Evolutionary conservation across 2,113 vertebrate species (phyloP).

Genomic region (Colistium nudipinnis): DNA sequence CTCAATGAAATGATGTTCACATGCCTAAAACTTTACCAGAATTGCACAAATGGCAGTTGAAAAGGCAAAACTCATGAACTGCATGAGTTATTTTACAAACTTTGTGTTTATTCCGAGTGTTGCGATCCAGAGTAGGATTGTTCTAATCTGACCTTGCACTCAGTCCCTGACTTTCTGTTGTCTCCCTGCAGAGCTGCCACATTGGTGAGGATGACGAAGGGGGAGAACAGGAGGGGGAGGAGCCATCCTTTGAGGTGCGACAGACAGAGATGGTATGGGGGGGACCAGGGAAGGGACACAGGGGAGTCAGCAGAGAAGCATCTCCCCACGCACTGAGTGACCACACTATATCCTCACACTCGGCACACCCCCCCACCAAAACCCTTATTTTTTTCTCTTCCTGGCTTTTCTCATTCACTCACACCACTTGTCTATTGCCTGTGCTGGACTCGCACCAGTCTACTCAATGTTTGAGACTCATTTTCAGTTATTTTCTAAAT

Average conservation of each 20-base stretch:
- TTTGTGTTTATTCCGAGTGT: neutral
- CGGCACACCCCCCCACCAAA: conserved; percentile 58
- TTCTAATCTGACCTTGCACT: neutral
- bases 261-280: conserved; percentile 86
- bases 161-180: neutral
- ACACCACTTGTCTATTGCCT: conserved; percentile 67
- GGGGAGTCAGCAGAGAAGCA: conserved; percentile 77
- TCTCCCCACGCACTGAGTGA: conserved; percentile 72
- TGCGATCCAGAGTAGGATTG: neutral
- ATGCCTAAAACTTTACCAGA: neutral
- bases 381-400: conserved; percentile 30
- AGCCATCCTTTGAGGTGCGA: conserved; percentile 90
- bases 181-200: conserved; percentile 88
- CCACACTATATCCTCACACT: conserved; percentile 73
- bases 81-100: neutral
- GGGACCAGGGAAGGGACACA: conserved; percentile 78
- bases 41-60: too few species aligned
- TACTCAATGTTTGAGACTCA: conserved; percentile 39
- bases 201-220: conserved; percentile 88
- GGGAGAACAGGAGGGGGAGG: conserved; percentile 83
- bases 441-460: conserved; percentile 67
- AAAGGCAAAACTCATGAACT: neutral
- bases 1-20: neutral
- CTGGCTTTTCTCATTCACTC: conserved; percentile 56
- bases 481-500: conserved; percentile 36